These are phyloP conservation scores for Neolamprologus kungweensis DNA, from an alignment of 2,113 vertebrate genomes.

Conservation along the genomic window DNA sequence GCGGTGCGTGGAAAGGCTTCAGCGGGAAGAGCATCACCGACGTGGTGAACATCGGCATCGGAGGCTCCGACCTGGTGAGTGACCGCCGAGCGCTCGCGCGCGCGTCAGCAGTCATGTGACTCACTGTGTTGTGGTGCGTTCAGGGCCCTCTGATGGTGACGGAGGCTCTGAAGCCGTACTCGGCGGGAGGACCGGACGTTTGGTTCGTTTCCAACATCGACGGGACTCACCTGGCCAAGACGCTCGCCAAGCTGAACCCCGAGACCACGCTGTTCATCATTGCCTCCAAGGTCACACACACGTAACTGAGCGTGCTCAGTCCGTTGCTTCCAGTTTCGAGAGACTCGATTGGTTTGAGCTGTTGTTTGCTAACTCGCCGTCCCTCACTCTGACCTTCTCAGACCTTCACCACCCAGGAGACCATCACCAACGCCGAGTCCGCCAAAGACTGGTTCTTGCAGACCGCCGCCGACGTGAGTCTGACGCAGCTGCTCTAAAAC, in stretches of 20 bases:
- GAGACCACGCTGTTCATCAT: conserved; percentile 69
- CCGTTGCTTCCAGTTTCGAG: not conserved
- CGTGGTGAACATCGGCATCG: conserved; percentile 93
- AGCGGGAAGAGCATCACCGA: conserved; percentile 88
- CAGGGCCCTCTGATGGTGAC: conserved; percentile 98
- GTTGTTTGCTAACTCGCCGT: not conserved
- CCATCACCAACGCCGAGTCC: conserved; percentile 97
- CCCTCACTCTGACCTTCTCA: conserved; percentile 16
- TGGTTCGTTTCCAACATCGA: conserved; percentile 99
- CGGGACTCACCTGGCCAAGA: conserved; percentile 93
- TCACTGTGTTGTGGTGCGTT: not conserved
- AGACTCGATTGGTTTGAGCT: not conserved
- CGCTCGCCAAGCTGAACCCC: conserved; percentile 80
- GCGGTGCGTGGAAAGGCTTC: conserved; percentile 94
- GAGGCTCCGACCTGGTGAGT: conserved; percentile 94
- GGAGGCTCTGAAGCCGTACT: conserved; percentile 92
- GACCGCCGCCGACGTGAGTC: conserved; percentile 81
- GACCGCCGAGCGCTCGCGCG: rapidly evolving
- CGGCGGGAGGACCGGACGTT: conserved; percentile 83
- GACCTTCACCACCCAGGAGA: conserved; percentile 98
- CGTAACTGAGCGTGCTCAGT: not conserved
- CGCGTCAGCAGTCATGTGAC: not conserved
- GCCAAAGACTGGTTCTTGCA: conserved; percentile 91
- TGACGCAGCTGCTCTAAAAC: not conserved
- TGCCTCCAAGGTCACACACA: not conserved